Percentiles rank a stretch among this genome's conserved stretches.
phyloP scores from a whole-genome alignment of 2,113 vertebrate species.

The Pterocles orientalis region DNA sequence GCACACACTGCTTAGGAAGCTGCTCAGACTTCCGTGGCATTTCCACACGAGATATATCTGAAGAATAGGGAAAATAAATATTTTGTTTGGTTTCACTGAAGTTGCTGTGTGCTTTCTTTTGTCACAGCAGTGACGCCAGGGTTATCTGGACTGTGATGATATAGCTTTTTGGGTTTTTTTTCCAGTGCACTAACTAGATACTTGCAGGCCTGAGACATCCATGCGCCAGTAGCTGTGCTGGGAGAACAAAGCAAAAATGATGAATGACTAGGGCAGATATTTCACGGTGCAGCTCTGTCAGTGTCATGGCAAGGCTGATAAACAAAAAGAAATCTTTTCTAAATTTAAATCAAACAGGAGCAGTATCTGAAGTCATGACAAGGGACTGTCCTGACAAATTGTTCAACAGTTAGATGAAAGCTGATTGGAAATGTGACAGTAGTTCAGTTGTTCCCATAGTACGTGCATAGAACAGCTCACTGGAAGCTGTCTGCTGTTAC shows the following conservation, averaged over 20 bases:
- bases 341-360: neutral
- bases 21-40: neutral
- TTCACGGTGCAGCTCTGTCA: neutral
- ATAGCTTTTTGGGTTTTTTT: neutral
- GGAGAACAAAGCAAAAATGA: neutral
- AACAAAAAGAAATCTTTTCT: neutral
- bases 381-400: neutral
- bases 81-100: neutral
- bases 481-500: neutral
- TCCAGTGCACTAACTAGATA: neutral
- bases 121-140: neutral
- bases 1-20: neutral
- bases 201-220: neutral
- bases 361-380: neutral
- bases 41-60: neutral
- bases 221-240: neutral
- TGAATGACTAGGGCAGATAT: neutral
- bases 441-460: neutral
- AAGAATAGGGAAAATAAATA: neutral
- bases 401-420: neutral
- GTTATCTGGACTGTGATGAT: neutral
- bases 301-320: neutral
- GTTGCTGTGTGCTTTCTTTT: neutral
- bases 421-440: neutral
- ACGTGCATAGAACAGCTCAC: neutral